Evolutionary conservation across 2,888 invertebrate species (phyloP).

Genomic region (Zootermopsis nevadensis): DNA sequence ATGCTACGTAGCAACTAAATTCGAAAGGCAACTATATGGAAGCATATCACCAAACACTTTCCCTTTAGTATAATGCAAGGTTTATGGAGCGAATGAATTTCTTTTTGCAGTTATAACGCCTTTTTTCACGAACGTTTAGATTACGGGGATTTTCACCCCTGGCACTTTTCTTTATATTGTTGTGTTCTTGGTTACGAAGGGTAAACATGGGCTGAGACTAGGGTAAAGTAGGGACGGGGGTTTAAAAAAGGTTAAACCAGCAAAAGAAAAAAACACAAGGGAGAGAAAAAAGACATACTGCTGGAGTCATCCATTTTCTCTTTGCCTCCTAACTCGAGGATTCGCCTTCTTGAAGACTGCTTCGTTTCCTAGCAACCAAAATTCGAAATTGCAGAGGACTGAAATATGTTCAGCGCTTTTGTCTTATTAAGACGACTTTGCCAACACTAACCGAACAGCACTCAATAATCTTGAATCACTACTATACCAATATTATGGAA

Average conservation of each 20-base stretch:
- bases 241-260: neutral
- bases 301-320: slow-evolving; percentile 33
- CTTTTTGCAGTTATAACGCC: slow-evolving; percentile 29
- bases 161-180: slow-evolving; percentile 44
- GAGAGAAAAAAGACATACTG: slow-evolving; percentile 20
- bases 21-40: slow-evolving; percentile 16
- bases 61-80: neutral
- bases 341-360: slow-evolving; percentile 31
- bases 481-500: too few relatives aligned
- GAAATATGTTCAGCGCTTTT: neutral
- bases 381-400: neutral
- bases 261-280: slow-evolving; percentile 25
- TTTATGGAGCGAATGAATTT: neutral
- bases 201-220: slow-evolving; percentile 23
- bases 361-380: slow-evolving; percentile 20
- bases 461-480: too few relatives aligned
- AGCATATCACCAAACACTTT: neutral
- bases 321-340: slow-evolving; percentile 6
- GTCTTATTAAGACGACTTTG: neutral
- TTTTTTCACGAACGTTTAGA: slow-evolving; percentile 35
- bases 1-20: neutral
- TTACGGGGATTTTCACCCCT: slow-evolving; percentile 41
- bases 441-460: neutral
- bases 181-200: slow-evolving; percentile 41
- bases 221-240: slow-evolving; percentile 15